phyloP scores from a whole-genome alignment of 2,113 vertebrate genomes.

The Lepidothrix coronata region DNA sequence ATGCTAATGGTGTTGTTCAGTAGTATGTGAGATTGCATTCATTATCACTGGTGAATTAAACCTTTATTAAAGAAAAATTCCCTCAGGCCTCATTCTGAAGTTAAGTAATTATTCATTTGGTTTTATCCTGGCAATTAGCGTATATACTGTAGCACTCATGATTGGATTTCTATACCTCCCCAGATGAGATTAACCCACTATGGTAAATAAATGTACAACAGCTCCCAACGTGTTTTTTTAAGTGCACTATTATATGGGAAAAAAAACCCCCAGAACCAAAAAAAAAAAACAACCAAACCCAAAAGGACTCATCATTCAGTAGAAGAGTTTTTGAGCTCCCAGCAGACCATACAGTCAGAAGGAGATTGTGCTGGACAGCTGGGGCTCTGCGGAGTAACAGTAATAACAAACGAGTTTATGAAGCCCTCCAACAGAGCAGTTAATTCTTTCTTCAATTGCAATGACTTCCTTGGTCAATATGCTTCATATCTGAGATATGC shows the following conservation, averaged over 20 bases:
- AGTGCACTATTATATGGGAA: slow-evolving; percentile 57
- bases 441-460: slow-evolving; percentile 33
- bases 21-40: slow-evolving; percentile 88
- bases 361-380: slow-evolving; percentile 63
- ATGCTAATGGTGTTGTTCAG: slow-evolving; percentile 85
- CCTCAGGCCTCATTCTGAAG: slow-evolving; percentile 82
- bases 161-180: slow-evolving; percentile 77
- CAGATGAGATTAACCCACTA: slow-evolving; percentile 80
- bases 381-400: slow-evolving; percentile 52
- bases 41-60: slow-evolving; percentile 88
- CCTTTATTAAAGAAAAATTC: slow-evolving; percentile 88
- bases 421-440: slow-evolving; percentile 46
- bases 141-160: slow-evolving; percentile 81
- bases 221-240: slow-evolving; percentile 65
- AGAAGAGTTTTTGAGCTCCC: slow-evolving; percentile 29
- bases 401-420: slow-evolving; percentile 34
- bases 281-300: not conserved
- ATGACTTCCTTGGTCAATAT: slow-evolving; percentile 50
- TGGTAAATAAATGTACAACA: slow-evolving; percentile 77
- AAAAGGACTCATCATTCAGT: slow-evolving; percentile 27
- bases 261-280: not conserved
- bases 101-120: slow-evolving; percentile 88
- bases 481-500: not conserved
- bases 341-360: slow-evolving; percentile 36
- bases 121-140: slow-evolving; percentile 85